Conservation (phyloP, 2,797 vertebrate species). For the Antennarius maculatus region DNA sequence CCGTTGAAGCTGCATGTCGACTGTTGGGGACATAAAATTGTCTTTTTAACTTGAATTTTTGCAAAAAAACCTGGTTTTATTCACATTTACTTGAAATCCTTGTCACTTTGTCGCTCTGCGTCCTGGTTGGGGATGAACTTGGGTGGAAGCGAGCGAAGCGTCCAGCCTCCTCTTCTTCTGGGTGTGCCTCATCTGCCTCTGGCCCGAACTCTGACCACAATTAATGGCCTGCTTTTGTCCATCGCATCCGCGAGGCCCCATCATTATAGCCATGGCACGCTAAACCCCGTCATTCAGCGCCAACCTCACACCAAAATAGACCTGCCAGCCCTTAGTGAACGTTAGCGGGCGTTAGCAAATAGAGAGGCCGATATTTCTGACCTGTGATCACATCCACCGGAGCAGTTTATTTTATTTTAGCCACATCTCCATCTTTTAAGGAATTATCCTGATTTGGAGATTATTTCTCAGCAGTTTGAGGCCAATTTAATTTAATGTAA, state of each 20-base stretch:
- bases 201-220: slow-evolving; percentile 79
- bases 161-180: slow-evolving; percentile 58
- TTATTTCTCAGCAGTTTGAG: not conserved
- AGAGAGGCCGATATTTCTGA: slow-evolving; percentile 48
- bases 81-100: not conserved
- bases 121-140: slow-evolving; percentile 29
- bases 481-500: not conserved
- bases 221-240: slow-evolving; percentile 79
- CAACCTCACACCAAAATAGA: slow-evolving; percentile 73
- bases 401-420: slow-evolving; percentile 35
- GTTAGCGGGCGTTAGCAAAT: slow-evolving; percentile 17
- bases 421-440: slow-evolving; percentile 8
- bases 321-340: slow-evolving; percentile 14
- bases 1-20: too few relatives aligned
- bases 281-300: slow-evolving; percentile 72
- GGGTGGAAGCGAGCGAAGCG: slow-evolving; percentile 22
- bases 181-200: slow-evolving; percentile 78
- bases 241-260: slow-evolving; percentile 72
- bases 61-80: slow-evolving; percentile 2
- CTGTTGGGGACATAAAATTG: too few relatives aligned
- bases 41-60: not conserved
- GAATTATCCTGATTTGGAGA: slow-evolving; percentile 1
- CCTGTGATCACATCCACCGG: slow-evolving; percentile 31
- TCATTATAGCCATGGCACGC: slow-evolving; percentile 76
- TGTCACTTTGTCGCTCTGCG: not conserved